Evolutionary conservation across 2,797 vertebrate species (phyloP).

Genomic region (Pithecia hirsuta): DNA sequence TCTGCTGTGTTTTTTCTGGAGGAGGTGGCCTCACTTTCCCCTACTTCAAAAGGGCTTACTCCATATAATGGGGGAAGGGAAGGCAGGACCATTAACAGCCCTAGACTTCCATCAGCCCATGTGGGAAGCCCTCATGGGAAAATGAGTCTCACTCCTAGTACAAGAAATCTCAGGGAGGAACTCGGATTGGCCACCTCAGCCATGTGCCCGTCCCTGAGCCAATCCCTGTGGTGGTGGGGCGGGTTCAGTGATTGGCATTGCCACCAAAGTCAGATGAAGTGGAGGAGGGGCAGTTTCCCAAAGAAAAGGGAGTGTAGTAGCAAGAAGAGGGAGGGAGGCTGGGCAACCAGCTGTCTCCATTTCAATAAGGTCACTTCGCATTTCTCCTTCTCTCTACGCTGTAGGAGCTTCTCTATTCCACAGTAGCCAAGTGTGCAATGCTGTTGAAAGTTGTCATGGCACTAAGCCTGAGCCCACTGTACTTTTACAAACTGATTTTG

Average conservation of each 20-base stretch:
- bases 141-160: not conserved
- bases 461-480: not conserved
- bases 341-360: not conserved
- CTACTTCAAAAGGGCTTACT: not conserved
- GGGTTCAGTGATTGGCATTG: not conserved
- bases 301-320: not conserved
- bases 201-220: not conserved
- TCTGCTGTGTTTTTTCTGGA: not conserved
- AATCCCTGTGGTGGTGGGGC: not conserved
- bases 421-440: too few species aligned
- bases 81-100: not conserved
- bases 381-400: not conserved
- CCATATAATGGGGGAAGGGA: not conserved
- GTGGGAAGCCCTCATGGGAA: not conserved
- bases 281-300: not conserved
- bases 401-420: too few species aligned
- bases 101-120: not conserved
- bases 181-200: not conserved
- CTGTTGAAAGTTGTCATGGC: not conserved
- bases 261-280: not conserved
- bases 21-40: not conserved
- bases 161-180: not conserved
- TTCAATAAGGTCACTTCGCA: not conserved
- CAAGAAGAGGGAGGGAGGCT: not conserved
- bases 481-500: not conserved